Conservation (phyloP, 1,140 invertebrate genomes). For the Caenorhabditis remanei region DNA sequence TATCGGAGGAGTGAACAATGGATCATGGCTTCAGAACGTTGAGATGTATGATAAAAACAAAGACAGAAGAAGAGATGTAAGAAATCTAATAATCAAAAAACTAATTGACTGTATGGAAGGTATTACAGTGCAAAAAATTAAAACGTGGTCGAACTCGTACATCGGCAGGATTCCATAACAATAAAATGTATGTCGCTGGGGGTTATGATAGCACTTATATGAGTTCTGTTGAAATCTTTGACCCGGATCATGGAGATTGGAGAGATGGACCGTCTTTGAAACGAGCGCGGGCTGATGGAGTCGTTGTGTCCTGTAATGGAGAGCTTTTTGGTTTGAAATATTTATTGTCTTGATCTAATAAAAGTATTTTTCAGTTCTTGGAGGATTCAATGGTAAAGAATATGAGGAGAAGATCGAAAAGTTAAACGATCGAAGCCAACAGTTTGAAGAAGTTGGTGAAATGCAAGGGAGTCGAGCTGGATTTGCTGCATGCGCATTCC, state of each 20-base stretch:
- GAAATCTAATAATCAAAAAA: too few relatives aligned
- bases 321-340: neutral
- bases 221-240: constrained; percentile 13
- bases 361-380: neutral
- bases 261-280: constrained; percentile 8
- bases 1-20: constrained; percentile 40
- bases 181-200: constrained; percentile 5
- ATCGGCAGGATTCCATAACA: constrained; percentile 11
- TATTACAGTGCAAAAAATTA: constrained; percentile 6
- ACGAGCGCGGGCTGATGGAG: neutral
- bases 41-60: constrained; percentile 31
- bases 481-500: constrained; percentile 11
- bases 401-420: constrained; percentile 46
- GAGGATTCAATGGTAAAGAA: constrained; percentile 41
- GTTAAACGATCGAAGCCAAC: neutral
- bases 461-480: constrained; percentile 40
- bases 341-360: neutral
- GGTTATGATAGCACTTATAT: constrained; percentile 51
- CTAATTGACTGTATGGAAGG: neutral
- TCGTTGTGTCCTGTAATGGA: constrained; percentile 29
- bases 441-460: constrained; percentile 31
- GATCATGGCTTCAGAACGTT: constrained; percentile 4
- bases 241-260: constrained; percentile 21
- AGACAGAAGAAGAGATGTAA: constrained; percentile 29
- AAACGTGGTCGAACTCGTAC: constrained; percentile 21